These are phyloP conservation scores for Cephus pygmeus DNA, from an alignment of 2,888 invertebrate species.

Conservation along the genomic window DNA sequence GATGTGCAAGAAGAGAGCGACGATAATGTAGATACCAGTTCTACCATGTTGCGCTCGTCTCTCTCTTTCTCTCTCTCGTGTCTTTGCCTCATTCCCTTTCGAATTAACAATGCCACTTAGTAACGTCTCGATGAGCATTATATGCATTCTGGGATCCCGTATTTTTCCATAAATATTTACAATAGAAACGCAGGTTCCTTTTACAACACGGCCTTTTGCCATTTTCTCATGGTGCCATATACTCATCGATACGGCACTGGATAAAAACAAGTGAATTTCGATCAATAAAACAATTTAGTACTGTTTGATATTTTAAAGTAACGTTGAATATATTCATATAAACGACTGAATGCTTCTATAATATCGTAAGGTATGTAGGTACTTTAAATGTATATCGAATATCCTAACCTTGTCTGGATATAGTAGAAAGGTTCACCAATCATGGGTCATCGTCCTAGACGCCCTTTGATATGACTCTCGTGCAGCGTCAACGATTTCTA, in stretches of 20 bases:
- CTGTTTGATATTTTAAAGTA: not conserved
- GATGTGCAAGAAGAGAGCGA: not conserved
- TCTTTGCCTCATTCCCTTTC: conserved; percentile 2
- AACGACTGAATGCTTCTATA: not conserved
- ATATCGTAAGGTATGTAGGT: not conserved
- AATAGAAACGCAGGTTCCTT: not conserved
- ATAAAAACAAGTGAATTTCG: not conserved
- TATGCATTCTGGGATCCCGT: not conserved
- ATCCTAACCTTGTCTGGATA: not conserved
- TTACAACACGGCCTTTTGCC: not conserved
- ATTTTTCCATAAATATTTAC: not conserved
- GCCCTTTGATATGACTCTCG: not conserved
- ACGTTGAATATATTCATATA: not conserved
- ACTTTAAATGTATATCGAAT: not conserved
- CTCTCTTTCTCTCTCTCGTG: not conserved
- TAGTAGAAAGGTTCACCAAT: not conserved
- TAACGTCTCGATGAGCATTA: not conserved
- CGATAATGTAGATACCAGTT: not conserved
- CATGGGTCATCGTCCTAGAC: not conserved
- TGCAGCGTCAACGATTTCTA: not conserved
- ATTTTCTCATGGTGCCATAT: not conserved
- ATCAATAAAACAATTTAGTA: not conserved
- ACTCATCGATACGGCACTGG: not conserved
- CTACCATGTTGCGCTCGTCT: conserved; percentile 2
- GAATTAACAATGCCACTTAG: not conserved